These are phyloP conservation scores for Pleuronectes platessa DNA, from an alignment of 2,113 vertebrate species.

Conservation along the genomic window DNA sequence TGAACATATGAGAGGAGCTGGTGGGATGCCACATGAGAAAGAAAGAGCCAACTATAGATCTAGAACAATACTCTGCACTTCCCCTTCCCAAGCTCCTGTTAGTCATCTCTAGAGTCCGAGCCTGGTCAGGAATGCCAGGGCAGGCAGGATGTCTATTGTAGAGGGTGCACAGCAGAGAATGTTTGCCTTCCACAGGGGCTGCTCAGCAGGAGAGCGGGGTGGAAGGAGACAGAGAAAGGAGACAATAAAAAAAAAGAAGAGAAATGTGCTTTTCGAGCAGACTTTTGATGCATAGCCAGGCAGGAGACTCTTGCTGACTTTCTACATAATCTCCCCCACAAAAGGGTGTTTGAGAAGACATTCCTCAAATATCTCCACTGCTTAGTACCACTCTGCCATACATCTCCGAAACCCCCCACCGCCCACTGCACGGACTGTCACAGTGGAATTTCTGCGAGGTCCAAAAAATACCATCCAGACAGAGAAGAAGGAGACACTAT, in stretches of 20 bases:
- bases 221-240: conserved; percentile 37
- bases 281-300: conserved; percentile 47
- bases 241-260: conserved; percentile 41
- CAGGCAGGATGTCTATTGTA: conserved; percentile 76
- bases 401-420: conserved; percentile 20
- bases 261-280: conserved; percentile 50
- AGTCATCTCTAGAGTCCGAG: conserved; percentile 36
- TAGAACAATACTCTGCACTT: background rate
- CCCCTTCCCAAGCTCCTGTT: conserved; percentile 24
- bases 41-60: conserved; percentile 55
- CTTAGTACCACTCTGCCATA: conserved; percentile 46
- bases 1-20: conserved; percentile 33
- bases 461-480: conserved; percentile 42
- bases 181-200: conserved; percentile 73
- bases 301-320: conserved; percentile 44
- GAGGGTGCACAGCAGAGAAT: conserved; percentile 58
- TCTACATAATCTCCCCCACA: conserved; percentile 50
- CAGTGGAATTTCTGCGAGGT: conserved; percentile 57
- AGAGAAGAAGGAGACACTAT: conserved; percentile 14
- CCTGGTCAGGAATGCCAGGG: conserved; percentile 51
- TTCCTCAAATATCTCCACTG: conserved; percentile 74
- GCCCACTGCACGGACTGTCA: conserved; percentile 35
- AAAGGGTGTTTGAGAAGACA: conserved; percentile 66
- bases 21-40: conserved; percentile 62
- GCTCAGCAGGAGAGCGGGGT: conserved; percentile 46